Base-by-base conservation (phyloP, 1,140 invertebrate species). In the Notospermus geniculatus region DNA sequence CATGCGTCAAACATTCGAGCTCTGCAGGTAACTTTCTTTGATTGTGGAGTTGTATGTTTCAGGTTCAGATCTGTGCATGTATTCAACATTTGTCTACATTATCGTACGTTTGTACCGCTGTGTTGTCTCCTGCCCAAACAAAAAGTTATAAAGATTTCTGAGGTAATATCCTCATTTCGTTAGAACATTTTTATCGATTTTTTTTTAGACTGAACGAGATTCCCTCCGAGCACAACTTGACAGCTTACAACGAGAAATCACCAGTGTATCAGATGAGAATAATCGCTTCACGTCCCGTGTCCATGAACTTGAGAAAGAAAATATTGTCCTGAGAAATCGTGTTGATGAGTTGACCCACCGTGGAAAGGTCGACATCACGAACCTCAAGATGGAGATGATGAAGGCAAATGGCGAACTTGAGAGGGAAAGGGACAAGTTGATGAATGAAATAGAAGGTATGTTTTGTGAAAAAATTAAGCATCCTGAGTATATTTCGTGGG, bases 321-420 rank as follows among this genome's bases (percentile, higher is more conserved):
- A 76, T 58, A 71, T 74, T 17, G 45, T 71, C 1, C 59, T 73
- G 13, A 75, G 71, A 54, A 73, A 75, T 23, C 67, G 71, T 54
- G 64, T 68, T 4, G 79, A 81, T 59, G 78, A 81, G 63, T 63
- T 69, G 0, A 64, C 54, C 7, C 79, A 81, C 57, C 71, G 73
- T 59, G 67, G 67, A 54, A 77, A 78, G 64, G 70, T 79, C 7
- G 76, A 80, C 39, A 36, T 80, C 2, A 77, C 72, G 11, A 76
- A 80, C 65, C 63, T 79, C 2, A 80, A 78, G 57, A 75, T 81
- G 72, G 78, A 80, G 7, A 73, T 77, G 72, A 59, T 79, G n/a
- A 75, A 74, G 68, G 69, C 74, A 57, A 59, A 72, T n/a, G 78
- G 80, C n/a, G 77, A 79, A 25, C 55, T 79, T 22, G 76, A 80